phyloP scores from a whole-genome alignment of 2,113 vertebrate species.

The Otus sunia region DNA sequence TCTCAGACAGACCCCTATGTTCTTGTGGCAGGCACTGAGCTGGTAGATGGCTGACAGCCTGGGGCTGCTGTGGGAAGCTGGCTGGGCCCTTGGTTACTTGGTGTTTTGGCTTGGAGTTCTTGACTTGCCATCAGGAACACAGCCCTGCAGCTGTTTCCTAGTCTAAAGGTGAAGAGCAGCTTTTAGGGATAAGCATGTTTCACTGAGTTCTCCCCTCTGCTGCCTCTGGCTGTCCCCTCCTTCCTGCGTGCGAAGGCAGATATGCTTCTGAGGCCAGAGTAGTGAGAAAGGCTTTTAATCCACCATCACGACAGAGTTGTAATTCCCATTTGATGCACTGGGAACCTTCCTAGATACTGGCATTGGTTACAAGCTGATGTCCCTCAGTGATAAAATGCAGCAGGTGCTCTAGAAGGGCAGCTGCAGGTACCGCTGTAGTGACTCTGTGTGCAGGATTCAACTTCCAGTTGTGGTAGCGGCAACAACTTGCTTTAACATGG shows the following conservation, averaged over 20 bases:
- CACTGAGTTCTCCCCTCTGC: not conserved
- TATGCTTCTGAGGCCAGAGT: not conserved
- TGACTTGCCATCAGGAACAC: not conserved
- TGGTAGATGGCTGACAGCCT: not conserved
- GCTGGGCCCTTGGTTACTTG: not conserved
- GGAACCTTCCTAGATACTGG: not conserved
- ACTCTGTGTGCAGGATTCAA: not conserved
- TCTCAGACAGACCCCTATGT: not conserved
- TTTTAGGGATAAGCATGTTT: slow-evolving; percentile 9
- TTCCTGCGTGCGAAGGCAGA: not conserved
- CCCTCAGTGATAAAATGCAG: not conserved
- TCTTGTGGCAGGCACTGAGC: not conserved
- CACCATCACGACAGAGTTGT: not conserved
- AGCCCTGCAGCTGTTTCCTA: not conserved
- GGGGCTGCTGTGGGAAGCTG: not conserved
- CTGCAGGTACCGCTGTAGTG: not conserved
- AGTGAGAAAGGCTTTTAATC: not conserved
- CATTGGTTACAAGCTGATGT: not conserved
- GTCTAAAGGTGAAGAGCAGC: not conserved
- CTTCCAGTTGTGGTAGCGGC: not conserved
- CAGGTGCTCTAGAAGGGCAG: not conserved
- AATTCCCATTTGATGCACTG: not conserved
- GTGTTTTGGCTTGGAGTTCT: not conserved
- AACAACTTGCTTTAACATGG: not conserved
- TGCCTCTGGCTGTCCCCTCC: slow-evolving; percentile 13